phyloP scores from a whole-genome alignment of 1,140 invertebrate genomes.

The Lepidurus apus region DNA sequence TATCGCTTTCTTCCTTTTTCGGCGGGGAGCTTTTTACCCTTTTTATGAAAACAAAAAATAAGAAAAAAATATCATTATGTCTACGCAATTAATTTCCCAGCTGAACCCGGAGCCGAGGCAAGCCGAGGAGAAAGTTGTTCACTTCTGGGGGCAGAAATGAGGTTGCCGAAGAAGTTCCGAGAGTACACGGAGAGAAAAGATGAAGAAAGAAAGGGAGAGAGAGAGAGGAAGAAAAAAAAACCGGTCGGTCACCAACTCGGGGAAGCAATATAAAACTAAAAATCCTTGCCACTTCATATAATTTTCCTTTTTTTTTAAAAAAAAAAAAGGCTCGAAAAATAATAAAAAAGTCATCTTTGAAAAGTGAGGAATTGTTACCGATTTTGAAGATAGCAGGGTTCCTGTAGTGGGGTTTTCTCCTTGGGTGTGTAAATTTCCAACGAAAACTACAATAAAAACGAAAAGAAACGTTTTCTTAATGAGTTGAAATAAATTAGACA shows the following conservation, averaged over 20 bases:
- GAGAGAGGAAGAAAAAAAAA: background rate
- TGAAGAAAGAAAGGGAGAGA: background rate
- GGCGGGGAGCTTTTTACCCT: background rate
- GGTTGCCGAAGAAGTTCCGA: background rate
- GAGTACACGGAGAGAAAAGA: background rate
- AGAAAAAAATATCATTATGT: background rate
- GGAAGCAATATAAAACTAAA: background rate
- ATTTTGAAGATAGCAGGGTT: too few species aligned
- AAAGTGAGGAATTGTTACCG: too few species aligned
- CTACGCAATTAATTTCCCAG: background rate
- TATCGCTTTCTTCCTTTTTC: background rate
- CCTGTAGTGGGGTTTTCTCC: too few species aligned
- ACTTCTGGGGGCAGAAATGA: conserved; percentile 1
- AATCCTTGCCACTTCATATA: too few species aligned
- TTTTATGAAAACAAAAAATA: background rate
- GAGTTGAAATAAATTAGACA: too few species aligned
- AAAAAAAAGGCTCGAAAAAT: too few species aligned
- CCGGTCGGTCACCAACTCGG: background rate
- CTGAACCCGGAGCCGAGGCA: background rate
- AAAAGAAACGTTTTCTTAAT: too few species aligned
- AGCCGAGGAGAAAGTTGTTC: conserved; percentile 1
- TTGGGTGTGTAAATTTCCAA: too few species aligned
- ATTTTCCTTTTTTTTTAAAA: too few species aligned
- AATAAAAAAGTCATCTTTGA: too few species aligned
- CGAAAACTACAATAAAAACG: too few species aligned